Conservation (phyloP, 2,888 invertebrate genomes). For the Lithophane socia region DNA sequence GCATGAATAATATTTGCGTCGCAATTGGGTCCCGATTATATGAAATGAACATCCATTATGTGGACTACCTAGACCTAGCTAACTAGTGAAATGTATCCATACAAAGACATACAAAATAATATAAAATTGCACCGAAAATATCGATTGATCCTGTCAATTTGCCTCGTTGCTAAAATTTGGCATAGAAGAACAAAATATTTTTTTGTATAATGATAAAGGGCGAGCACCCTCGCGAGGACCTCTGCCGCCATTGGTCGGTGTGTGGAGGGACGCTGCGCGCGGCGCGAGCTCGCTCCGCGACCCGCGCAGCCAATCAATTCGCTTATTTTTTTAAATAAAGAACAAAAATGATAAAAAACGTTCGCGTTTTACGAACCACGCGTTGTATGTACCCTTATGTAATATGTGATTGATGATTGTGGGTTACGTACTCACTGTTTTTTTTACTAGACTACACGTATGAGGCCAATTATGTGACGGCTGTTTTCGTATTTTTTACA, state of each 20-base stretch:
- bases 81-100: background rate
- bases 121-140: conserved; percentile 42
- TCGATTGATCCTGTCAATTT: conserved; percentile 56
- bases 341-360: conserved; percentile 87
- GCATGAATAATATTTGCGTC: background rate
- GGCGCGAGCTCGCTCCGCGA: conserved; percentile 70
- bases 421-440: background rate
- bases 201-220: conserved; percentile 79
- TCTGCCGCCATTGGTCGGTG: conserved; percentile 79
- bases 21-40: too few relatives aligned
- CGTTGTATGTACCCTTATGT: conserved; percentile 77
- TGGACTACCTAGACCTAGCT: background rate
- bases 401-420: conserved; percentile 62
- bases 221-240: conserved; percentile 82
- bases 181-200: conserved; percentile 61
- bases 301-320: conserved; percentile 90
- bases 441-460: background rate
- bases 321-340: conserved; percentile 89
- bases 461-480: background rate
- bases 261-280: conserved; percentile 78
- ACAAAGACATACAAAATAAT: conserved; percentile 7
- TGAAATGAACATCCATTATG: background rate
- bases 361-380: conserved; percentile 74
- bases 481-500: background rate
- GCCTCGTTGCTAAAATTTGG: conserved; percentile 61